Percentiles rank a stretch among this genome's conserved stretches.
Evolutionary conservation across 2,797 vertebrate genomes (phyloP).

Genomic region (Nyctibius grandis): DNA sequence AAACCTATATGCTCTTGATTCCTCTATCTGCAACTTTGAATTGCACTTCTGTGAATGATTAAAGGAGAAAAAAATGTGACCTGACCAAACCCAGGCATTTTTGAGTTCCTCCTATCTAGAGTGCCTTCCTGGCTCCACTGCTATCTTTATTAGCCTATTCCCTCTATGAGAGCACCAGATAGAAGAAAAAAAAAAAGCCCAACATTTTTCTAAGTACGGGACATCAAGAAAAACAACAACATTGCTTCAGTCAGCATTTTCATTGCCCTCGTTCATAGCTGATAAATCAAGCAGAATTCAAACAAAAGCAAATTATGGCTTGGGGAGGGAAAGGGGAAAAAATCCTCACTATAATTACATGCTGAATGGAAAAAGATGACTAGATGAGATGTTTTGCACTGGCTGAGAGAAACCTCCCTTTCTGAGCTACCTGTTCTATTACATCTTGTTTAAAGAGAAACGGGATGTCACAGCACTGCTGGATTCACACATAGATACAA

Average conservation of each 20-base stretch:
- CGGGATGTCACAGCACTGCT: not conserved
- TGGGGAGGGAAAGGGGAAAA: not conserved
- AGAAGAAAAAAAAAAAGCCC: not conserved
- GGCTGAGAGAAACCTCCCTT: not conserved
- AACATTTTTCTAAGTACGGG: not conserved
- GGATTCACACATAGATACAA: not conserved
- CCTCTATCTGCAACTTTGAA: not conserved
- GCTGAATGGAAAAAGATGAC: not conserved
- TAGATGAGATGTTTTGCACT: not conserved
- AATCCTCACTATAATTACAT: not conserved
- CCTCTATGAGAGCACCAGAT: not conserved
- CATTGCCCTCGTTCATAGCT: not conserved
- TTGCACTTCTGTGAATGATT: conserved; percentile 34
- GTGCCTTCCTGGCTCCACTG: conserved; percentile 6
- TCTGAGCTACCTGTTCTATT: not conserved
- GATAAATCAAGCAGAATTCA: not conserved
- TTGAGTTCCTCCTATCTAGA: not conserved
- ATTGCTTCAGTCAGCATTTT: conserved; percentile 40
- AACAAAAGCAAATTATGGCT: conserved; percentile 7
- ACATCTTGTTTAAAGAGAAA: not conserved
- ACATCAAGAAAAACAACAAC: conserved; percentile 5
- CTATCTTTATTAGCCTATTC: conserved; percentile 47
- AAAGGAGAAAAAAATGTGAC: conserved; percentile 28
- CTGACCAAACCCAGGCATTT: conserved; percentile 38
- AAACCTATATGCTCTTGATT: not conserved